Evolutionary conservation across 2,888 invertebrate species (phyloP).

Genomic region (Agonum fuliginosum): DNA sequence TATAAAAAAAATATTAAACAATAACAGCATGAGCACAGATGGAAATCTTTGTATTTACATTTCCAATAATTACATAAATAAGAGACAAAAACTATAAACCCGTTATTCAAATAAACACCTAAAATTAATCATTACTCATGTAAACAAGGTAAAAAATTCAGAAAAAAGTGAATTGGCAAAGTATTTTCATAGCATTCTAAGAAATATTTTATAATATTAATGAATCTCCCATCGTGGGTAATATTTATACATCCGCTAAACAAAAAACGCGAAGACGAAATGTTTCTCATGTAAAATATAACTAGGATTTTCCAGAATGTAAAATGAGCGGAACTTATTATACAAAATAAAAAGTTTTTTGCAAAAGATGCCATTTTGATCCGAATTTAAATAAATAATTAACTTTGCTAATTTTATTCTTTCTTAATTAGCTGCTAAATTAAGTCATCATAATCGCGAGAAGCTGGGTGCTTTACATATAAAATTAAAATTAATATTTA

Average conservation of each 20-base stretch:
- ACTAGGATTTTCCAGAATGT: slow-evolving; percentile 39
- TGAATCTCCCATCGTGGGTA: slow-evolving; percentile 2
- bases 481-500: neutral
- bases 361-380: neutral
- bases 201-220: slow-evolving; percentile 27
- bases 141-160: slow-evolving; percentile 1
- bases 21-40: too few species aligned
- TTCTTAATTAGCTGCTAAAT: neutral
- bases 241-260: slow-evolving; percentile 15
- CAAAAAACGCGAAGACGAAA: neutral
- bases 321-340: slow-evolving; percentile 38
- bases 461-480: neutral
- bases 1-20: too few species aligned
- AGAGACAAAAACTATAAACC: slow-evolving; percentile 4
- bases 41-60: too few species aligned
- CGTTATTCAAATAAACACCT: slow-evolving; percentile 29
- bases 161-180: neutral
- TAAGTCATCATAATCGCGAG: neutral
- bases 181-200: neutral
- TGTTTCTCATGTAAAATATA: slow-evolving; percentile 12
- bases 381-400: slow-evolving; percentile 12
- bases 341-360: slow-evolving; percentile 23
- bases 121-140: slow-evolving; percentile 31
- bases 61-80: too few species aligned
- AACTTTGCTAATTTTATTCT: slow-evolving; percentile 24